A percentile compares a stretch with the other conserved stretches of the same genome.
Conservation (phyloP, 2,888 invertebrate genomes). For the Cephus pulcher region DNA sequence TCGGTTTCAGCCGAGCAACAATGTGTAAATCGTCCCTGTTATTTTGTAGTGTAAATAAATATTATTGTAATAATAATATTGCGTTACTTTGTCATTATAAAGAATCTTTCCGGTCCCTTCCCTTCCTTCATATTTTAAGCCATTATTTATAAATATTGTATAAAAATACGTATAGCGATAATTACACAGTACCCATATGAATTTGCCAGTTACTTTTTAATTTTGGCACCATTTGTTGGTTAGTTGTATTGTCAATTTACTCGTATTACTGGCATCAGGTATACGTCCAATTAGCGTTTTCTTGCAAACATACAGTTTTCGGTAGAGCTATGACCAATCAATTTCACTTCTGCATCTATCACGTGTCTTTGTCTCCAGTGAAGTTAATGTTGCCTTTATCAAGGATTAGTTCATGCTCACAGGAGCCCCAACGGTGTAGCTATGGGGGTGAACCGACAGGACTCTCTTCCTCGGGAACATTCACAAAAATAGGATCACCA, state of each 20-base stretch:
- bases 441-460: slow-evolving; percentile 48
- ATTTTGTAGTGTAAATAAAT: slow-evolving; percentile 65
- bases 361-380: background rate
- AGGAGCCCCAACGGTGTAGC: slow-evolving; percentile 61
- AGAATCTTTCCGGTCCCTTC: background rate
- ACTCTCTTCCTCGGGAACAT: slow-evolving; percentile 45
- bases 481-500: slow-evolving; percentile 69
- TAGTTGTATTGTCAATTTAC: background rate
- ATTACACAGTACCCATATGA: background rate
- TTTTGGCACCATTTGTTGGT: background rate
- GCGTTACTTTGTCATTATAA: background rate
- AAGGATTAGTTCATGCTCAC: slow-evolving; percentile 34
- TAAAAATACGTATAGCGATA: slow-evolving; percentile 6
- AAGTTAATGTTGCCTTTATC: background rate
- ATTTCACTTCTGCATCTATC: background rate
- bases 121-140: background rate
- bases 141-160: background rate
- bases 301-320: background rate
- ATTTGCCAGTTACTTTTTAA: background rate
- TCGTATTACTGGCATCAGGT: background rate
- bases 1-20: background rate
- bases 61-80: slow-evolving; percentile 52
- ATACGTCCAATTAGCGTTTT: background rate
- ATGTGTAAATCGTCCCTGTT: slow-evolving; percentile 54
- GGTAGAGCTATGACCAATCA: background rate